These are phyloP conservation scores for Agrilus planipennis DNA, from an alignment of 1,140 invertebrate species.

Conservation along the genomic window DNA sequence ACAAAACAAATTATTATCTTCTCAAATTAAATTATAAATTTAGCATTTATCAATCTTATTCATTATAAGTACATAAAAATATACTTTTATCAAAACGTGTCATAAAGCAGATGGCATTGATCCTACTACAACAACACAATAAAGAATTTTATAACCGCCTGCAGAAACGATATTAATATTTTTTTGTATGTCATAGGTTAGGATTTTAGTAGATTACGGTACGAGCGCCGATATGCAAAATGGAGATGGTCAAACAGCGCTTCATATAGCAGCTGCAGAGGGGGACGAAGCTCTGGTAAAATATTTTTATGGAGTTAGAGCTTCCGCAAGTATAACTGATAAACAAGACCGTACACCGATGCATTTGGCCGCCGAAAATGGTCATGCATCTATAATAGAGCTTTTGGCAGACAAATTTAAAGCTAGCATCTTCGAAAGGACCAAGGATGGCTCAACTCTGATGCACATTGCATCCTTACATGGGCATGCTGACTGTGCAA, in stretches of 20 bases:
- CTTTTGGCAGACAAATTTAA: slow-evolving; percentile 95
- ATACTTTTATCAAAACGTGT: too few relatives aligned
- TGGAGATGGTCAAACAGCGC: slow-evolving; percentile 79
- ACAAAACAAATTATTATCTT: too few relatives aligned
- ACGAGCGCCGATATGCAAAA: slow-evolving; percentile 83
- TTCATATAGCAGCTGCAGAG: slow-evolving; percentile 91
- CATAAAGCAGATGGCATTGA: too few relatives aligned
- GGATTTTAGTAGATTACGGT: slow-evolving; percentile 86
- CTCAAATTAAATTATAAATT: too few relatives aligned
- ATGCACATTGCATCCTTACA: slow-evolving; percentile 96
- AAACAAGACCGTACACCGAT: slow-evolving; percentile 93
- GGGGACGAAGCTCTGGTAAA: slow-evolving; percentile 90
- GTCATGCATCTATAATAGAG: slow-evolving; percentile 91
- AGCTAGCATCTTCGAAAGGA: slow-evolving; percentile 85
- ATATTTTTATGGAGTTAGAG: slow-evolving; percentile 88
- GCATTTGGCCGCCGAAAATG: slow-evolving; percentile 94
- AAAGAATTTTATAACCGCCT: too few relatives aligned
- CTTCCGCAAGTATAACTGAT: slow-evolving; percentile 86
- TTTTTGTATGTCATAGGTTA: too few relatives aligned
- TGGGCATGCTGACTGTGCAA: slow-evolving; percentile 96
- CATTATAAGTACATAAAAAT: too few relatives aligned
- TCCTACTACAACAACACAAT: too few relatives aligned
- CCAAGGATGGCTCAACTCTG: slow-evolving; percentile 93
- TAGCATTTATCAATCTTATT: too few relatives aligned
- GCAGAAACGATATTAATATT: too few relatives aligned